Percentiles rank a stretch among this genome's conserved stretches.
Conservation (phyloP, 2,888 invertebrate genomes). For the Amphipyra tragopoginis region DNA sequence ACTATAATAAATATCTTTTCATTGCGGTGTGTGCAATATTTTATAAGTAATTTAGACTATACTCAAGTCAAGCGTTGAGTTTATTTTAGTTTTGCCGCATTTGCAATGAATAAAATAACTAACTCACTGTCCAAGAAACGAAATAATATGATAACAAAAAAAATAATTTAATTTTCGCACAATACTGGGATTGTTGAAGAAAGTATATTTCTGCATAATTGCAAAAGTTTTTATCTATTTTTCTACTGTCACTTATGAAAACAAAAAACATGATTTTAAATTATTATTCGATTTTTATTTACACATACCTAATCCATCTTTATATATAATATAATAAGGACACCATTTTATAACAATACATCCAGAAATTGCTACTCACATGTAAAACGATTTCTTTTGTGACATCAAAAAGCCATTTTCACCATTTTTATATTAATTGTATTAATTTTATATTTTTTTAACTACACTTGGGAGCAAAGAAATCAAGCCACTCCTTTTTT, state of each 20-base stretch:
- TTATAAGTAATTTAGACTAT: constrained; percentile 24
- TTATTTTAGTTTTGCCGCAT: constrained; percentile 6
- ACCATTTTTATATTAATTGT: background rate
- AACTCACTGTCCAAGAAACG: background rate
- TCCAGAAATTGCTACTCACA: constrained; percentile 25
- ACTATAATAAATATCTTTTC: constrained; percentile 6
- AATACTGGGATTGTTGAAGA: constrained; percentile 22
- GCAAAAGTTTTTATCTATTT: constrained; percentile 1
- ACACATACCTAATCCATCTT: constrained; percentile 25
- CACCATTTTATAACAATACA: constrained; percentile 32
- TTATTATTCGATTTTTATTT: constrained; percentile 56
- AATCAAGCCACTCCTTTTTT: no score
- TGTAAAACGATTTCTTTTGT: constrained; percentile 40
- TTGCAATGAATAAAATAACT: constrained; percentile 11
- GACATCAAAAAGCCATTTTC: constrained; percentile 31
- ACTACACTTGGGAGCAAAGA: no score
- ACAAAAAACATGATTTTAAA: constrained; percentile 45
- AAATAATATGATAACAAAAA: constrained; percentile 6
- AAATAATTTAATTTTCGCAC: constrained; percentile 13
- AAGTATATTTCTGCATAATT: background rate
- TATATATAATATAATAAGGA: constrained; percentile 19
- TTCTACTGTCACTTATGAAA: constrained; percentile 21
- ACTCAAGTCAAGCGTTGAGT: background rate
- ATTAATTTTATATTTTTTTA: background rate
- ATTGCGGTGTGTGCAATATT: constrained; percentile 20